Percentiles rank a stretch among this genome's conserved stretches.
Evolutionary conservation across 2,888 invertebrate genomes (phyloP).

Genomic region (Lottia gigantea): DNA sequence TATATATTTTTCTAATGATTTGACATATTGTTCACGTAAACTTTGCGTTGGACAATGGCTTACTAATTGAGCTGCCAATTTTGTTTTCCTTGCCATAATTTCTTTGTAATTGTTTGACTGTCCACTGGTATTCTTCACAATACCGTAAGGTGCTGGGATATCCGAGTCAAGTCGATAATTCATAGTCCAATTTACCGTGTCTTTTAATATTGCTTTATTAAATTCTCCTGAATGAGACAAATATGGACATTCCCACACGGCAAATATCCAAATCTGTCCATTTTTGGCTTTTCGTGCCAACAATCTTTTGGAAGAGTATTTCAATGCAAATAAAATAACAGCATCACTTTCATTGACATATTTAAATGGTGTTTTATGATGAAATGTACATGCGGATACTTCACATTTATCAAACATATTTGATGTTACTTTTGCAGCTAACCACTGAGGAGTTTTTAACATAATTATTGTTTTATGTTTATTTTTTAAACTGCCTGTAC

Average conservation of each 20-base stretch:
- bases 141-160: conserved; percentile 15
- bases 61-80: too few species aligned
- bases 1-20: too few species aligned
- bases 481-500: too few species aligned
- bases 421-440: not conserved
- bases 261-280: conserved; percentile 15
- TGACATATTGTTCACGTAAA: too few species aligned
- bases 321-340: not conserved
- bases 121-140: not conserved
- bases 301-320: not conserved
- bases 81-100: conserved; percentile 27
- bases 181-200: conserved; percentile 24
- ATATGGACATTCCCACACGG: conserved; percentile 1
- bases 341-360: not conserved
- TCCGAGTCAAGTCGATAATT: too few species aligned
- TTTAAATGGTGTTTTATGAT: too few species aligned
- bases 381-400: too few species aligned
- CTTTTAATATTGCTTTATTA: not conserved
- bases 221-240: not conserved
- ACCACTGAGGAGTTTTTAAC: not conserved
- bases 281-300: not conserved
- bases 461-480: not conserved
- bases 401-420: too few species aligned
- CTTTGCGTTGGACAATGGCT: too few species aligned
- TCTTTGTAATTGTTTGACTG: conserved; percentile 11